Conservation (phyloP, 1,140 invertebrate genomes). For the Drosophila lowei region DNA sequence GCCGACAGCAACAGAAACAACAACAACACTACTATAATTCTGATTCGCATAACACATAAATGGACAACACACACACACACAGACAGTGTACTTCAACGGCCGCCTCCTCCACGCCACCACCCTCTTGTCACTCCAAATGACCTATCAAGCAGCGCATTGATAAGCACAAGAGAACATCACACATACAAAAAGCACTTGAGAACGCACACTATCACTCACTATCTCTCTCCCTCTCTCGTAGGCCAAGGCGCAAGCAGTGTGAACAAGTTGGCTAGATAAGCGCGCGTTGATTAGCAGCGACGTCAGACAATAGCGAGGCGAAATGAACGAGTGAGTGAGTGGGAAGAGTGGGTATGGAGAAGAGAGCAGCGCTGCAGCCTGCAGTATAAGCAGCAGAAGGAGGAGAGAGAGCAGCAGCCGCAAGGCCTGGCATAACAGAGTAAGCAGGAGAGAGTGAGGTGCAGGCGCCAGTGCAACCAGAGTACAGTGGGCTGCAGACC, state of each 20-base stretch:
- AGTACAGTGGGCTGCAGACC: slow-evolving; percentile 20
- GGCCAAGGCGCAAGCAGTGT: slow-evolving; percentile 3
- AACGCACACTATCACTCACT: slow-evolving; percentile 10
- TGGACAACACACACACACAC: slow-evolving; percentile 28
- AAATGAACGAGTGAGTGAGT: slow-evolving; percentile 53
- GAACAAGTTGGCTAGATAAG: slow-evolving; percentile 70
- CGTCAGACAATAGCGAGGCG: slow-evolving; percentile 69
- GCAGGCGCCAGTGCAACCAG: slow-evolving; percentile 28
- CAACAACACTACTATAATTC: slow-evolving; percentile 20
- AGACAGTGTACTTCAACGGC: slow-evolving; percentile 16
- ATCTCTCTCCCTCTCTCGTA: background rate
- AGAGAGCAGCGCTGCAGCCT: slow-evolving; percentile 7
- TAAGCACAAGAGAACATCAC: slow-evolving; percentile 40
- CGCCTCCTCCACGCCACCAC: background rate
- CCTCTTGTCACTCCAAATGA: slow-evolving; percentile 25
- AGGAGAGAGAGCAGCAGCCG: background rate
- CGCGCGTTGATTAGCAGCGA: slow-evolving; percentile 69
- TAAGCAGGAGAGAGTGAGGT: background rate
- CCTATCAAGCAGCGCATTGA: slow-evolving; percentile 49
- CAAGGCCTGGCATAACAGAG: background rate
- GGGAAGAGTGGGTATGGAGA: slow-evolving; percentile 27
- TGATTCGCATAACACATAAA: slow-evolving; percentile 54
- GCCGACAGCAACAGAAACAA: slow-evolving; percentile 21
- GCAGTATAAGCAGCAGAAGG: slow-evolving; percentile 12
- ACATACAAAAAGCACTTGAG: slow-evolving; percentile 37